These are phyloP conservation scores for Meloidogyne hapla DNA, from an alignment of 1,140 invertebrate genomes.

Conservation along the genomic window DNA sequence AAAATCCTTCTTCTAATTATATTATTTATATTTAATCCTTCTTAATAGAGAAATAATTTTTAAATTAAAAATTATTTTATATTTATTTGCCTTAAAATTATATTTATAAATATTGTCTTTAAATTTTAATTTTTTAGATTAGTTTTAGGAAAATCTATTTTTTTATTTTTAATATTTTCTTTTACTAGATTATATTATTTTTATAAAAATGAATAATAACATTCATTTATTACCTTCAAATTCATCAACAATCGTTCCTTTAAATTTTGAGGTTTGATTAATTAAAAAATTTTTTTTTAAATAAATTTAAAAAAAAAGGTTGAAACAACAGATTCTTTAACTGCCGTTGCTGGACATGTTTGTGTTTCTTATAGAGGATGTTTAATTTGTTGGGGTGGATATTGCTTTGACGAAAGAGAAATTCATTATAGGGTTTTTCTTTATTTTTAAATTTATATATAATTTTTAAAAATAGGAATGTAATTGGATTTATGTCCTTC, in stretches of 20 bases:
- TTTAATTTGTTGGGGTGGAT: constrained; percentile 27
- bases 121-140: too few relatives aligned
- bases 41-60: too few relatives aligned
- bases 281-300: not conserved
- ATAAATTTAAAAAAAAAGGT: not conserved
- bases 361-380: constrained; percentile 24
- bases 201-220: not conserved
- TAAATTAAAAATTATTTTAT: too few relatives aligned
- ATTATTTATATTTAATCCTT: too few relatives aligned
- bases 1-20: too few relatives aligned
- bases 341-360: constrained; percentile 22
- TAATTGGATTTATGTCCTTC: constrained; percentile 26
- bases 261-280: not conserved
- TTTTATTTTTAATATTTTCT: not conserved
- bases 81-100: too few relatives aligned
- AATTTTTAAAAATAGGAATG: constrained; percentile 14
- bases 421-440: constrained; percentile 21
- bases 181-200: not conserved
- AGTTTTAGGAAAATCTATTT: not conserved
- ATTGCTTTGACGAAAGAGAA: constrained; percentile 26
- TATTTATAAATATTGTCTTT: too few relatives aligned
- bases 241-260: not conserved
- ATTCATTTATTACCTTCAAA: not conserved
- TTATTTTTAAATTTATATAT: not conserved
- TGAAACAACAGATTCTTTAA: constrained; percentile 21